A percentile compares a stretch with the other conserved stretches of the same genome.
Evolutionary conservation across 2,113 vertebrate genomes (phyloP).

Genomic region (Oreochromis spilurus): DNA sequence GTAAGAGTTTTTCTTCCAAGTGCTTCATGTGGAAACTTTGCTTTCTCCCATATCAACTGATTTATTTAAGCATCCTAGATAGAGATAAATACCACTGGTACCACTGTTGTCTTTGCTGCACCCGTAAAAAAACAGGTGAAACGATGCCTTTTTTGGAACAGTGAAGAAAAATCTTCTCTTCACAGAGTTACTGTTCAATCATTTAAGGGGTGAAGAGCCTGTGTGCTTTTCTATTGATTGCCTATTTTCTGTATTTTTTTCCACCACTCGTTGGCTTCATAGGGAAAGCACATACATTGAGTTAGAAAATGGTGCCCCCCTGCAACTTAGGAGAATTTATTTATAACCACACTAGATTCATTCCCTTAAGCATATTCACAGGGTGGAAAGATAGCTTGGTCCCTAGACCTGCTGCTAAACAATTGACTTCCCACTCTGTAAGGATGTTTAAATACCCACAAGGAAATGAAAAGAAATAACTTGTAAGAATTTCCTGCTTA

Average conservation of each 20-base stretch:
- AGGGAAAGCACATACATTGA: not conserved
- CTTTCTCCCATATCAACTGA: not conserved
- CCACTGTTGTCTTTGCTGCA: not conserved
- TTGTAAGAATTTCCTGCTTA: not conserved
- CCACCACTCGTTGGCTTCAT: not conserved
- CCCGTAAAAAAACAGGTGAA: not conserved
- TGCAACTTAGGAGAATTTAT: not conserved
- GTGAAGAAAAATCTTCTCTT: not conserved
- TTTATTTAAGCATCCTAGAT: not conserved
- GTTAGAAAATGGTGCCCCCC: not conserved
- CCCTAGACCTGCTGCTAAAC: not conserved
- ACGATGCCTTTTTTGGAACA: not conserved
- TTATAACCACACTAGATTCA: not conserved
- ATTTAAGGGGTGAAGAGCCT: not conserved
- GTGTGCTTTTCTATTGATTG: not conserved
- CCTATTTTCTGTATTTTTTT: not conserved
- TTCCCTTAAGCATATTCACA: not conserved
- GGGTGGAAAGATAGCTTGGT: not conserved
- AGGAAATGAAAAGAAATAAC: not conserved
- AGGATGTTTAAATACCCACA: not conserved
- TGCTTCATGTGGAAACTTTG: not conserved
- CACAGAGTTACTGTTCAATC: not conserved
- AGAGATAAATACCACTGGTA: not conserved
- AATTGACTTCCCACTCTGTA: not conserved
- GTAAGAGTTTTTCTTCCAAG: not conserved